Percentiles rank a stretch among this genome's conserved stretches.
These are phyloP conservation scores for Parus major DNA, from an alignment of 2,113 vertebrate species.

Conservation along the genomic window DNA sequence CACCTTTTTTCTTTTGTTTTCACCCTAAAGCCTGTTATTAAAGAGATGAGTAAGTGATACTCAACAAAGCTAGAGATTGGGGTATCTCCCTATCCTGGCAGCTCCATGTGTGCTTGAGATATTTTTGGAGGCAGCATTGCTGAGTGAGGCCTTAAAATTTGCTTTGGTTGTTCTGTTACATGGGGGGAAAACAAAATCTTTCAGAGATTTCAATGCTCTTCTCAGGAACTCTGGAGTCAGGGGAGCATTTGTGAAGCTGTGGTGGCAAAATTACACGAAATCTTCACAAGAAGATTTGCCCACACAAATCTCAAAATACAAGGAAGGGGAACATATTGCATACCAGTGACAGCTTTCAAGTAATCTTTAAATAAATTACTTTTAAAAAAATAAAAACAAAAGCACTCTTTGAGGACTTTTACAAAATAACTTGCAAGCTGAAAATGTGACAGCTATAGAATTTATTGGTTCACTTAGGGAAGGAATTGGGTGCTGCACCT, in stretches of 20 bases:
- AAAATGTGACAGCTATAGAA: not conserved
- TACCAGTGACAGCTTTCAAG: not conserved
- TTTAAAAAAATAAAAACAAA: rapidly evolving
- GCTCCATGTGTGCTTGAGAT: rapidly evolving
- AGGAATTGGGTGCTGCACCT: not conserved
- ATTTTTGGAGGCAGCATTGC: not conserved
- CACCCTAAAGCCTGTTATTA: not conserved
- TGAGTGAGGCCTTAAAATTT: not conserved
- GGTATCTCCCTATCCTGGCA: not conserved
- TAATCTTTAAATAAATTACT: not conserved
- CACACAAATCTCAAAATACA: not conserved
- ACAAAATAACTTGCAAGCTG: not conserved
- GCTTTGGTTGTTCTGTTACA: not conserved
- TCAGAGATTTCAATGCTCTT: not conserved
- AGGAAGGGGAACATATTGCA: not conserved
- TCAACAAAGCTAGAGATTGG: not conserved
- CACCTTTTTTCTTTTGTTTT: not conserved
- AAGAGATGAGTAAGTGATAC: not conserved
- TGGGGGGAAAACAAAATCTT: rapidly evolving
- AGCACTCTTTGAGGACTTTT: not conserved
- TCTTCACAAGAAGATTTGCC: not conserved
- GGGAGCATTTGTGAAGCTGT: not conserved
- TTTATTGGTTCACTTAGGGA: not conserved
- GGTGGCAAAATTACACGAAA: not conserved
- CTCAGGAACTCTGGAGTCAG: not conserved